These are phyloP conservation scores for Cyanocitta stelleri DNA, from an alignment of 2,113 vertebrate genomes.

Conservation along the genomic window DNA sequence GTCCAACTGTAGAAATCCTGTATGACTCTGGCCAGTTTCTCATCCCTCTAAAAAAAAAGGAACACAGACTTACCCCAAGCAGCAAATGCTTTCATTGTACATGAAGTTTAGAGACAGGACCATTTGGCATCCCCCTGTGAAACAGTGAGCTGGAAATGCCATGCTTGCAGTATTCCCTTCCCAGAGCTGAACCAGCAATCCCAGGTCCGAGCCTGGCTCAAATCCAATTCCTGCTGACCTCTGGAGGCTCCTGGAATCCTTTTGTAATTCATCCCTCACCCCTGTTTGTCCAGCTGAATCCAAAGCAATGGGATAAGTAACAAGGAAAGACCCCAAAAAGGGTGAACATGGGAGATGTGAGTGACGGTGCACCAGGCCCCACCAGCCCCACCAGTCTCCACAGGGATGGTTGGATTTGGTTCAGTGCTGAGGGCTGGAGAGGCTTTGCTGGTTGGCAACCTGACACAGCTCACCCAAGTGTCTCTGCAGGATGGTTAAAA, in stretches of 20 bases:
- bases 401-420: not conserved
- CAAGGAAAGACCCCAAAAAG: not conserved
- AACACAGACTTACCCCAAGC: not conserved
- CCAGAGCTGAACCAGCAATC: not conserved
- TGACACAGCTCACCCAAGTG: not conserved
- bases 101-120: not conserved
- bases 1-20: not conserved
- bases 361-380: not conserved
- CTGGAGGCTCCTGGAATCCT: not conserved
- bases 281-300: not conserved
- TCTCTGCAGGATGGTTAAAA: conserved; percentile 20
- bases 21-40: not conserved
- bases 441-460: not conserved
- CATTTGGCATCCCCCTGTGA: not conserved
- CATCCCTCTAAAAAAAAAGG: not conserved
- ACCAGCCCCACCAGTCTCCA: rapidly evolving
- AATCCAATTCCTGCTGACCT: not conserved
- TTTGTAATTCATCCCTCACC: not conserved
- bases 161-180: not conserved
- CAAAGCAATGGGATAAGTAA: rapidly evolving
- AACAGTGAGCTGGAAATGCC: not conserved
- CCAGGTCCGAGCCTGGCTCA: not conserved
- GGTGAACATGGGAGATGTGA: rapidly evolving
- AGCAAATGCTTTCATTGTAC: not conserved
- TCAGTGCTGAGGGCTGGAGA: not conserved